A percentile compares a stretch with the other conserved stretches of the same genome.
phyloP scores from a whole-genome alignment of 2,888 invertebrate species.

The Griposia aprilina region DNA sequence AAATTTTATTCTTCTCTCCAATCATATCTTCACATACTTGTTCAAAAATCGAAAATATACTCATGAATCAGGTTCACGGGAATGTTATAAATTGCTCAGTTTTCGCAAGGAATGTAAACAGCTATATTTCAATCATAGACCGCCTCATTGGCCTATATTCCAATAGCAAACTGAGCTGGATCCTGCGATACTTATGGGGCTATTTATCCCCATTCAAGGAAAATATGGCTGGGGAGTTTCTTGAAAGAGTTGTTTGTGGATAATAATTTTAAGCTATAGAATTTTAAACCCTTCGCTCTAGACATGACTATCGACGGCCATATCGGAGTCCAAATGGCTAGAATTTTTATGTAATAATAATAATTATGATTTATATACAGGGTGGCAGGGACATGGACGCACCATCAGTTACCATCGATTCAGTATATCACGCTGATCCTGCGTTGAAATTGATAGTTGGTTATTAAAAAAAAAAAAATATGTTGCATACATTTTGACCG shows the following conservation, averaged over 20 bases:
- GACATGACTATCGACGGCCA: too few relatives aligned
- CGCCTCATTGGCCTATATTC: constrained; percentile 44
- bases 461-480: too few relatives aligned
- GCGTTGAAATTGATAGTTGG: too few relatives aligned
- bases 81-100: constrained; percentile 47
- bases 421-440: too few relatives aligned
- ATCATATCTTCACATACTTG: constrained; percentile 37
- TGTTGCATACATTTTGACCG: too few relatives aligned
- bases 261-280: not conserved
- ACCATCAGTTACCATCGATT: too few relatives aligned
- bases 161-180: not conserved
- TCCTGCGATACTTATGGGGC: not conserved
- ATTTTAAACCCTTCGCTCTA: too few relatives aligned
- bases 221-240: constrained; percentile 4
- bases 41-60: constrained; percentile 35
- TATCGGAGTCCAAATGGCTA: not conserved
- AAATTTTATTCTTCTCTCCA: constrained; percentile 27
- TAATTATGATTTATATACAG: too few relatives aligned
- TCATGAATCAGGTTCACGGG: constrained; percentile 26
- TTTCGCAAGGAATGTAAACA: constrained; percentile 58
- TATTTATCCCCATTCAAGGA: not conserved
- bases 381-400: too few relatives aligned
- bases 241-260: not conserved
- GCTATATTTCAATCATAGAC: constrained; percentile 46
- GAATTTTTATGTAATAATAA: not conserved